phyloP scores from a whole-genome alignment of 2,888 invertebrate species.

The Tetanocera ferruginea region DNA sequence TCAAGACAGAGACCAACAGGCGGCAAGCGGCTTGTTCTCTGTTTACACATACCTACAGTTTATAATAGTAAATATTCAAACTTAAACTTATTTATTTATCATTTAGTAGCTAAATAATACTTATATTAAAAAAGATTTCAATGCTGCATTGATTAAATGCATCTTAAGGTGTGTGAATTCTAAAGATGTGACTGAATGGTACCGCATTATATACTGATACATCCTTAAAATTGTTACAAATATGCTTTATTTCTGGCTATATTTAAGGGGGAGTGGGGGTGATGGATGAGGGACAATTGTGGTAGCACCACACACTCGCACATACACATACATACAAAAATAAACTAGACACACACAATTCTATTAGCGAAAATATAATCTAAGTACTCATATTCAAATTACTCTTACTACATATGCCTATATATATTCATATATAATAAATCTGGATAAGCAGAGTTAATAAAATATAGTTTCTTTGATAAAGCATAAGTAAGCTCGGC shows the following conservation, averaged over 20 bases:
- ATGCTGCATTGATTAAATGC: constrained; percentile 10
- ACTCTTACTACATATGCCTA: neutral
- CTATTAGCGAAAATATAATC: constrained; percentile 16
- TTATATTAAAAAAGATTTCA: constrained; percentile 49
- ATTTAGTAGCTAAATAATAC: constrained; percentile 61
- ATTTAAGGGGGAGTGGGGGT: neutral
- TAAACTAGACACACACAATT: constrained; percentile 3
- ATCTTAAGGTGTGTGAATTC: constrained; percentile 2
- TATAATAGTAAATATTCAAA: constrained; percentile 19
- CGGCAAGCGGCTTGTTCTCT: neutral
- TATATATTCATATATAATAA: neutral
- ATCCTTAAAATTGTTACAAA: neutral
- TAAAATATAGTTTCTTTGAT: no score
- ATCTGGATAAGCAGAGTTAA: no score
- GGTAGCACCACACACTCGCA: neutral
- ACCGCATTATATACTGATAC: neutral
- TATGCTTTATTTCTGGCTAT: neutral
- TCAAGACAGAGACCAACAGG: no score
- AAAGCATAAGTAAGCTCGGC: no score
- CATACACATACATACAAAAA: constrained; percentile 7
- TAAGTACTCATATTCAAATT: constrained; percentile 24
- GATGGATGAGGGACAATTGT: neutral
- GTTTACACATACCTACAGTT: constrained; percentile 4
- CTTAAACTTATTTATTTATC: constrained; percentile 33
- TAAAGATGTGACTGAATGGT: constrained; percentile 22